Percentiles rank a stretch among this genome's conserved stretches.
These are phyloP conservation scores for Tylochromis polylepis DNA, from an alignment of 2,113 vertebrate species.

Conservation along the genomic window DNA sequence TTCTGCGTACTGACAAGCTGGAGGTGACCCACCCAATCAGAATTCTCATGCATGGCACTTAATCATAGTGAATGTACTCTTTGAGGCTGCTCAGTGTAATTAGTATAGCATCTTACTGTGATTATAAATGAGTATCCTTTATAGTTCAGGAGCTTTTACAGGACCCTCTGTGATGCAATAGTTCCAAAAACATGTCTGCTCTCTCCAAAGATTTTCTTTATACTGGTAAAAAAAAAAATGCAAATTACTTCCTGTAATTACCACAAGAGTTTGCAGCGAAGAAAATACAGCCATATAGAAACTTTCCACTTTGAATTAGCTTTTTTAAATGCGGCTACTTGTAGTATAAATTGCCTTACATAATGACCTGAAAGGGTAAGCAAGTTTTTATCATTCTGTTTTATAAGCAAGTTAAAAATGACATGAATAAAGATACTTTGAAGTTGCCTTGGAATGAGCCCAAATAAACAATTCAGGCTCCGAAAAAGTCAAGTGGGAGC, in stretches of 20 bases:
- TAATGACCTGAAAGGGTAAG: not conserved
- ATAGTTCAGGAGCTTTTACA: not conserved
- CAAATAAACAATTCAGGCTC: not conserved
- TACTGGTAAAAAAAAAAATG: not conserved
- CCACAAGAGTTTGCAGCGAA: not conserved
- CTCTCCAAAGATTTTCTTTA: not conserved
- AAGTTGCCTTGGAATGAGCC: not conserved
- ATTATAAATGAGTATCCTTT: not conserved
- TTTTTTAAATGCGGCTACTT: not conserved
- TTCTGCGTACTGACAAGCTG: slow-evolving; percentile 96
- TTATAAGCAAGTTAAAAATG: not conserved
- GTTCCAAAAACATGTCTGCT: not conserved
- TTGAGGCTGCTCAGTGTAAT: not conserved
- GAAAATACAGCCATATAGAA: not conserved
- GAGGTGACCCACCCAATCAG: slow-evolving; percentile 80
- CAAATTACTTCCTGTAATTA: not conserved
- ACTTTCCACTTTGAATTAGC: not conserved
- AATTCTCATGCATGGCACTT: not conserved
- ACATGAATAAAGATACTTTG: not conserved
- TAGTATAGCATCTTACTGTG: not conserved
- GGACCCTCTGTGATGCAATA: not conserved
- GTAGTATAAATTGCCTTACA: not conserved
- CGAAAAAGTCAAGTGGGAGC: not conserved
- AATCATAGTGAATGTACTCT: not conserved
- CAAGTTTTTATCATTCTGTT: not conserved